phyloP scores from a whole-genome alignment of 2,113 vertebrate species.

The Lipotes vexillifer region DNA sequence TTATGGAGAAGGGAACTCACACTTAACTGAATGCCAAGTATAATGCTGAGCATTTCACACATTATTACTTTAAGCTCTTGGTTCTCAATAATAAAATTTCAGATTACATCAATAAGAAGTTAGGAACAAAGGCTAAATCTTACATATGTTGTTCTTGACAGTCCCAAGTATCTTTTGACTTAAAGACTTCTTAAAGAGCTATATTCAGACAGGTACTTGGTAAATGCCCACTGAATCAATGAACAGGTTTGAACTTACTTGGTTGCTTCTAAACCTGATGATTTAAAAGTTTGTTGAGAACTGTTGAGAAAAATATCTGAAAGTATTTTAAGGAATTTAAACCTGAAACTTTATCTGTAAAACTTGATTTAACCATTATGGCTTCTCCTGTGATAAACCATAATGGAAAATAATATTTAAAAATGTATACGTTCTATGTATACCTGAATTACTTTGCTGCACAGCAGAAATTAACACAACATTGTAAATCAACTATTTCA shows the following conservation, averaged over 20 bases:
- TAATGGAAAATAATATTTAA: neutral
- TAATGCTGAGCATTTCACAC: neutral
- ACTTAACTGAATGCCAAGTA: neutral
- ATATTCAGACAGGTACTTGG: neutral
- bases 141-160: neutral
- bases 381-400: neutral
- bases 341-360: neutral
- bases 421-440: neutral
- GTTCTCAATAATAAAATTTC: neutral
- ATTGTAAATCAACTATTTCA: neutral
- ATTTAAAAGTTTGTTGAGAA: conserved; percentile 2
- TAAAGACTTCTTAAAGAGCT: neutral
- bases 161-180: neutral
- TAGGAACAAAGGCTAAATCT: neutral
- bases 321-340: conserved; percentile 20
- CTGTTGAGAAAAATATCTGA: neutral
- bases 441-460: neutral
- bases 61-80: neutral
- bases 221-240: neutral
- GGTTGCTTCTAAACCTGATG: neutral
- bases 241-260: neutral
- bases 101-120: neutral
- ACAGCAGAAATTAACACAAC: neutral
- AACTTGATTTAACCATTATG: neutral
- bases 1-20: neutral